phyloP scores from a whole-genome alignment of 2,888 invertebrate species.

The Saturnia pavonia region DNA sequence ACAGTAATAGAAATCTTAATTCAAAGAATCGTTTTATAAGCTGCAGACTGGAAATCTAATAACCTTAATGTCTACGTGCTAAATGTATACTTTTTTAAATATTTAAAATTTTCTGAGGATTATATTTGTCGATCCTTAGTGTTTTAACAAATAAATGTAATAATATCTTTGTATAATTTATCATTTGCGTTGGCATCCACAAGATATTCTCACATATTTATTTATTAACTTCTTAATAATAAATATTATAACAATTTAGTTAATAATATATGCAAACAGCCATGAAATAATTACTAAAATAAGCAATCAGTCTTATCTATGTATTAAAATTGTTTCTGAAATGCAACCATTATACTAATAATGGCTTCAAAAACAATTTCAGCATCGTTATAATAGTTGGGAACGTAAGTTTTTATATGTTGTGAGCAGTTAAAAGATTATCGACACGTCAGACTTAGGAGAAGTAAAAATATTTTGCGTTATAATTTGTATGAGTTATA shows the following conservation, averaged over 20 bases:
- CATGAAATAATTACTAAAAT: conserved; percentile 13
- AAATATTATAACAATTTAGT: conserved; percentile 4
- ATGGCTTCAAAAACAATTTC: neutral
- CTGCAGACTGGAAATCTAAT: neutral
- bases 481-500: conserved; percentile 51
- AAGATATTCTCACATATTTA: neutral
- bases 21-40: neutral
- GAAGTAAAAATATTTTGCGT: neutral
- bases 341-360: conserved; percentile 8
- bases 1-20: too few relatives aligned
- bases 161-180: neutral
- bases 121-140: neutral
- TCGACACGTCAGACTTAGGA: too few relatives aligned
- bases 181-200: neutral
- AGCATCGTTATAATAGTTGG: neutral
- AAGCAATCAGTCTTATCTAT: conserved; percentile 8
- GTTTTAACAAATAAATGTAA: neutral
- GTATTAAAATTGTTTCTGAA: conserved; percentile 6
- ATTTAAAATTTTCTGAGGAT: neutral
- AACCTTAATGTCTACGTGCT: neutral
- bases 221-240: neutral
- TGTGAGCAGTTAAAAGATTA: neutral
- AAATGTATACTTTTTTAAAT: neutral
- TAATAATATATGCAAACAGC: conserved; percentile 12
- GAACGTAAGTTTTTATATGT: neutral